These are phyloP conservation scores for Malurus splendens DNA, from an alignment of 2,797 vertebrate genomes.

Conservation along the genomic window DNA sequence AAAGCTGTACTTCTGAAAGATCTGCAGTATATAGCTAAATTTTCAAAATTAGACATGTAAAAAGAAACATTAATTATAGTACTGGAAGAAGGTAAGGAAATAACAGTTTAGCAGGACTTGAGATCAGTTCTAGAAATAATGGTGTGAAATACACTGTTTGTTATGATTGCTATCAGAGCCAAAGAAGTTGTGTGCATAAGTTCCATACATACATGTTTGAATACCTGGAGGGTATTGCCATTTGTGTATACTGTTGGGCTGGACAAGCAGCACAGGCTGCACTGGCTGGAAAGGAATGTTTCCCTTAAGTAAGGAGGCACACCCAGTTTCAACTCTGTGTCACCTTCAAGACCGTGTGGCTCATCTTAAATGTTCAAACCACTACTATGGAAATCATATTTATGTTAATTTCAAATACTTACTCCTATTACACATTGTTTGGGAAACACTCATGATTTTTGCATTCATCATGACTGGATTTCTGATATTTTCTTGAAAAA, in stretches of 20 bases:
- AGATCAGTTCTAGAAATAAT: background rate
- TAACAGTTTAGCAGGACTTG: background rate
- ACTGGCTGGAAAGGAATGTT: slow-evolving; percentile 20
- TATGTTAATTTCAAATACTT: background rate
- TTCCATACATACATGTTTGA: background rate
- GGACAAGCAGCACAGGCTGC: background rate
- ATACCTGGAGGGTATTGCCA: slow-evolving; percentile 4
- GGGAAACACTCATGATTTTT: background rate
- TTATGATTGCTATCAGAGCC: background rate
- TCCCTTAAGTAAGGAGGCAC: background rate
- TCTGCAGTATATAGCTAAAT: background rate
- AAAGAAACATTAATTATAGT: background rate
- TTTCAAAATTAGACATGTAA: background rate
- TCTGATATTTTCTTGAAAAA: background rate
- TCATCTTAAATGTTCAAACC: slow-evolving; percentile 10
- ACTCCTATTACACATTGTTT: background rate
- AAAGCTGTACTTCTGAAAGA: background rate
- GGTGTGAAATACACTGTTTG: background rate
- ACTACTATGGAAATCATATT: background rate
- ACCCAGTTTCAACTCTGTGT: slow-evolving; percentile 35
- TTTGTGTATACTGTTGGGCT: slow-evolving; percentile 27
- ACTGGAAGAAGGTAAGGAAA: background rate
- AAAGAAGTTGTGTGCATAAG: background rate
- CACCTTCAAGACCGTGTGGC: background rate
- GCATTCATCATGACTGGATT: background rate